These are phyloP conservation scores for Neoscelio sp. DNA, from an alignment of 2,888 invertebrate species.

Conservation along the genomic window DNA sequence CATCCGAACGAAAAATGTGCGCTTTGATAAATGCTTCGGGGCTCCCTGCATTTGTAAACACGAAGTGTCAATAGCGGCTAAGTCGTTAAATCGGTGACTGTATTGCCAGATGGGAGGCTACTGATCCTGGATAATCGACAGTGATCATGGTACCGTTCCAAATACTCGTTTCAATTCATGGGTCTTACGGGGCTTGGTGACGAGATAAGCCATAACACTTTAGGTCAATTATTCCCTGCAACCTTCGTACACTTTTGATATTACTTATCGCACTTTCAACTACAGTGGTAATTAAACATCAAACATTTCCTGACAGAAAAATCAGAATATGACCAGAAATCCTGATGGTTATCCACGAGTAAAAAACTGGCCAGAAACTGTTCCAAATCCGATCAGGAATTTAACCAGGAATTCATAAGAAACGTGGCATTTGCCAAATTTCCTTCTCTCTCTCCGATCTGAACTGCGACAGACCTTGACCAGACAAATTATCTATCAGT, in stretches of 20 bases:
- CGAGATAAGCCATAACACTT: slow-evolving; percentile 67
- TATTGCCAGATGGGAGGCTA: slow-evolving; percentile 79
- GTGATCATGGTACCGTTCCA: slow-evolving; percentile 76
- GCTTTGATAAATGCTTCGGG: slow-evolving; percentile 40
- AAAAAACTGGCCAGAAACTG: too few relatives aligned
- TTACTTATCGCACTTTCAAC: too few relatives aligned
- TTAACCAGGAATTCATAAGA: too few relatives aligned
- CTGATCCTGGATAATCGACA: slow-evolving; percentile 82
- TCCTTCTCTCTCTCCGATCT: too few relatives aligned
- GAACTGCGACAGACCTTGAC: too few relatives aligned
- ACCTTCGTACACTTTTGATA: neutral
- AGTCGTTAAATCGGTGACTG: slow-evolving; percentile 74
- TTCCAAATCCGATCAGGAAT: too few relatives aligned
- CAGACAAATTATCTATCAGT: too few relatives aligned
- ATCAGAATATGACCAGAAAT: too few relatives aligned
- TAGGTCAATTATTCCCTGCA: slow-evolving; percentile 63
- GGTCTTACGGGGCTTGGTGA: slow-evolving; percentile 73
- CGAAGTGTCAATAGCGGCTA: slow-evolving; percentile 50
- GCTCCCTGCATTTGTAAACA: slow-evolving; percentile 58
- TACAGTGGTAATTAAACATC: too few relatives aligned
- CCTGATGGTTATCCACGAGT: too few relatives aligned
- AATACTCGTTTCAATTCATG: slow-evolving; percentile 79
- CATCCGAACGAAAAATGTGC: slow-evolving; percentile 13
- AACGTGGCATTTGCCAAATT: too few relatives aligned
- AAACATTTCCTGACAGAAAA: too few relatives aligned